Evolutionary conservation across 2,888 invertebrate species (phyloP), one percentile per base, ranked within the genome.

Genomic region (Hemithea aestivaria): DNA sequence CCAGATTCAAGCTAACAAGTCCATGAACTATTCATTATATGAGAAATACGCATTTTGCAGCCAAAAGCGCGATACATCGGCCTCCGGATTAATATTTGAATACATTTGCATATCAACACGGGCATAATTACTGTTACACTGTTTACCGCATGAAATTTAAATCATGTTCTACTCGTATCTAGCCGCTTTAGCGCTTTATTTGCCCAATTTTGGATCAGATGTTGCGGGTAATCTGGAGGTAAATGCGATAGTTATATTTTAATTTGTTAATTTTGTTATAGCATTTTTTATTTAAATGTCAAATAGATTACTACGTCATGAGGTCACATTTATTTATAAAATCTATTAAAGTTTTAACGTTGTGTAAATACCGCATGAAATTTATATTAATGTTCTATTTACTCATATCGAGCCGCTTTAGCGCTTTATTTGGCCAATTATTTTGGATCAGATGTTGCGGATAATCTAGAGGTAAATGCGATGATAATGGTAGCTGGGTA

Each of bases 61-160:
- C 41, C 32, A 48, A 51, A 53, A 47, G 39, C 46, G 27, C 40
- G 41, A 51, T 56, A 50, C 41, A 54, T 48, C 44, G 45, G 38
- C 25, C 20, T n/a, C 25, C 35, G 43, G 44, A 48, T 52, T 50
- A 48, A 50, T 49, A 53, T 58, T 60, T 58, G 52, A 53, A 55
- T 55, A 49, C 42, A 61, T 62, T 62, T 59, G 57, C 62, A 59
- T 61, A 54, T 40, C 38, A 48, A 46, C 47, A 38, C 35, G 37
- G 31, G 34, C 40, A 41, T 51, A 45, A 53, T 48, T 48, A 40
- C 35, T 41, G 38, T 45, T 33, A 51, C 38, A 44, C 37, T 51
- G 53, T 51, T 45, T 45, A 44, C 24, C 41, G 38, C 35, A 30
- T 47, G 38, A 45, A 44, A 46, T 48, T 45, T 36, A 43, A 49